Conservation (phyloP, 1,140 invertebrate genomes). For the Diorhabda carinulata region DNA sequence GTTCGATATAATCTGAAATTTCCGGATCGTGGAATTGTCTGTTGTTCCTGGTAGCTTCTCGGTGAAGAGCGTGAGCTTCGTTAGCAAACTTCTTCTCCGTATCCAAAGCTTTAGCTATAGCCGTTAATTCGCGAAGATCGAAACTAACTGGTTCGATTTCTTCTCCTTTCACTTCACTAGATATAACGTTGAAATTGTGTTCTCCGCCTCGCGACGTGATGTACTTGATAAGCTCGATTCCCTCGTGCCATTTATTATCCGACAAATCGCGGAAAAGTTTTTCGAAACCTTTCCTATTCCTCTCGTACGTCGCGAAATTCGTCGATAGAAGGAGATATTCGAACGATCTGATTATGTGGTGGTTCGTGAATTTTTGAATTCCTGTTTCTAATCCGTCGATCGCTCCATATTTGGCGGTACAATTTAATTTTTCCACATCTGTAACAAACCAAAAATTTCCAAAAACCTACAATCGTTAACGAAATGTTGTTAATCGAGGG, state of each 20-base stretch:
- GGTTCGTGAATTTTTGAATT: slow-evolving; percentile 57
- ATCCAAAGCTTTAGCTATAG: slow-evolving; percentile 70
- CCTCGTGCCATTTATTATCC: slow-evolving; percentile 69
- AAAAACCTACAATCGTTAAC: too few relatives aligned
- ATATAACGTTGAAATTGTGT: slow-evolving; percentile 49
- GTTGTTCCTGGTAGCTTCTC: slow-evolving; percentile 49
- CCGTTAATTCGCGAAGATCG: slow-evolving; percentile 60
- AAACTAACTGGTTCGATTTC: slow-evolving; percentile 41
- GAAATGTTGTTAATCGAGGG: too few relatives aligned
- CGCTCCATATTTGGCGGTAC: slow-evolving; percentile 66
- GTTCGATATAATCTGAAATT: slow-evolving; percentile 68
- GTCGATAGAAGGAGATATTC: slow-evolving; percentile 71
- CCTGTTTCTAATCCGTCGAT: slow-evolving; percentile 52
- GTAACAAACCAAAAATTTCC: neutral
- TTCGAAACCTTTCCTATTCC: slow-evolving; percentile 71
- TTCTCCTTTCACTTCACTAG: slow-evolving; percentile 29
- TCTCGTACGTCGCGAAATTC: slow-evolving; percentile 73
- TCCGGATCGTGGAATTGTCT: slow-evolving; percentile 60
- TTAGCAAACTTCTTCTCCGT: slow-evolving; percentile 66
- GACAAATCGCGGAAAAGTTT: slow-evolving; percentile 69
- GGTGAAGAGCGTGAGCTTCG: slow-evolving; percentile 65
- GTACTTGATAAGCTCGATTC: slow-evolving; percentile 71
- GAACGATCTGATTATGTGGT: slow-evolving; percentile 65
- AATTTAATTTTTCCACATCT: slow-evolving; percentile 43
- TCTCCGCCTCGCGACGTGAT: slow-evolving; percentile 66